Percentiles rank a stretch among this genome's conserved stretches.
phyloP scores from a whole-genome alignment of 2,113 vertebrate species.

The Brachionichthys hirsutus region DNA sequence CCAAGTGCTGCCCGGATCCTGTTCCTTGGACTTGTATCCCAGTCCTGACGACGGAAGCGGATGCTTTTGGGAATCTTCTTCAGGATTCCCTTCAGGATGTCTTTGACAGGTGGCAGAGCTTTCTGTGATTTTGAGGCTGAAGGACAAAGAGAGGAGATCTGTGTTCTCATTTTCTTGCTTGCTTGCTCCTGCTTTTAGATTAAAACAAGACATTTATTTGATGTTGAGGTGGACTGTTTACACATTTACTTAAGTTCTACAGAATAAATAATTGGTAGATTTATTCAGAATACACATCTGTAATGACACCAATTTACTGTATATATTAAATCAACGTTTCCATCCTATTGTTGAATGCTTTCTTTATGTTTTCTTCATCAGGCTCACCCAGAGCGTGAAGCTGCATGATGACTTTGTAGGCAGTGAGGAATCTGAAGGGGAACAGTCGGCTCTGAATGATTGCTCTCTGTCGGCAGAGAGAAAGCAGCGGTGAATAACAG shows the following conservation, averaged over 20 bases:
- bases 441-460: constrained; percentile 85
- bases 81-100: constrained; percentile 65
- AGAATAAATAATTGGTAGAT: no score
- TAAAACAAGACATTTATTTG: neutral
- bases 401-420: constrained; percentile 82
- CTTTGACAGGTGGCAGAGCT: neutral
- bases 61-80: constrained; percentile 58
- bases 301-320: no score
- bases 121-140: constrained; percentile 32
- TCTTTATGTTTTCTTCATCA: no score
- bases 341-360: neutral
- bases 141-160: neutral
- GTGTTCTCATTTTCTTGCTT: neutral
- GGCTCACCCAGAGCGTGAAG: constrained; percentile 62
- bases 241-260: no score
- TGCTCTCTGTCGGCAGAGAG: constrained; percentile 70
- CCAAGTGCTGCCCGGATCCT: constrained; percentile 64
- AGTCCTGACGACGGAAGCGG: neutral
- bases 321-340: neutral
- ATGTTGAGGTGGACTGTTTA: neutral
- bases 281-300: no score
- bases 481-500: neutral
- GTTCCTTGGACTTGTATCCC: constrained; percentile 35
- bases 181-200: neutral
- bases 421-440: constrained; percentile 87